Conservation (phyloP, 2,888 invertebrate species). For the Malacosoma neustria region DNA sequence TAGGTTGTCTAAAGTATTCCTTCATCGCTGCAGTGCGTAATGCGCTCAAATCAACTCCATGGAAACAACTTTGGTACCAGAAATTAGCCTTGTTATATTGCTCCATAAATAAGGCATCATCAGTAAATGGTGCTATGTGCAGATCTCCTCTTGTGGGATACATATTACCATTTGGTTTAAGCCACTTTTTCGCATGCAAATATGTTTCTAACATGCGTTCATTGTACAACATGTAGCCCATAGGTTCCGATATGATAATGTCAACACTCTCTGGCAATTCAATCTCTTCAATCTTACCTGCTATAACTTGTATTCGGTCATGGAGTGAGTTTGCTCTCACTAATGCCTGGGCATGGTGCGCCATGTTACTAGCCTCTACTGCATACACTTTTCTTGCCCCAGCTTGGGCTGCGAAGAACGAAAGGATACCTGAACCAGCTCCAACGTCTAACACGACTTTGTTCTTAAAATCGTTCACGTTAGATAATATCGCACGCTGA, state of each 20-base stretch:
- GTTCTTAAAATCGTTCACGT: conserved; percentile 91
- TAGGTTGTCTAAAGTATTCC: conserved; percentile 98
- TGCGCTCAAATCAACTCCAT: conserved; percentile 96
- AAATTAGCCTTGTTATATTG: conserved; percentile 99
- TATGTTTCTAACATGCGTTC: conserved; percentile 99
- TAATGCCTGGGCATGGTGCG: conserved; percentile 93
- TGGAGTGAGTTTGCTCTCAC: conserved; percentile 92
- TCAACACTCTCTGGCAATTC: conserved; percentile 96
- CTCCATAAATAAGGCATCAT: conserved; percentile 97
- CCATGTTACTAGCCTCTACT: conserved; percentile 99
- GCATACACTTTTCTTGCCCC: conserved; percentile 98
- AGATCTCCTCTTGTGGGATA: conserved; percentile 97
- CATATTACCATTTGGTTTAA: conserved; percentile 95
- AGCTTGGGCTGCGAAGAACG: conserved; percentile 98
- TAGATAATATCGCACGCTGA: conserved; percentile 96
- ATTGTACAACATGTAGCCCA: conserved; percentile 99
- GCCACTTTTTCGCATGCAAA: conserved; percentile 98
- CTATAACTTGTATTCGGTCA: conserved; percentile 92
- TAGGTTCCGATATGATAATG: conserved; percentile 98
- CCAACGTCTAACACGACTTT: conserved; percentile 98
- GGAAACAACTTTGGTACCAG: conserved; percentile 99
- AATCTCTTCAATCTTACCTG: conserved; percentile 99
- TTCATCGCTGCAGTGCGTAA: conserved; percentile 95
- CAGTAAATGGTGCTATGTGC: conserved; percentile 98
- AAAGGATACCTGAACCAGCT: conserved; percentile 98